Percentiles rank a stretch among this genome's conserved stretches.
Conservation (phyloP, 1,140 invertebrate species). For the Teleopsis dalmanni region DNA sequence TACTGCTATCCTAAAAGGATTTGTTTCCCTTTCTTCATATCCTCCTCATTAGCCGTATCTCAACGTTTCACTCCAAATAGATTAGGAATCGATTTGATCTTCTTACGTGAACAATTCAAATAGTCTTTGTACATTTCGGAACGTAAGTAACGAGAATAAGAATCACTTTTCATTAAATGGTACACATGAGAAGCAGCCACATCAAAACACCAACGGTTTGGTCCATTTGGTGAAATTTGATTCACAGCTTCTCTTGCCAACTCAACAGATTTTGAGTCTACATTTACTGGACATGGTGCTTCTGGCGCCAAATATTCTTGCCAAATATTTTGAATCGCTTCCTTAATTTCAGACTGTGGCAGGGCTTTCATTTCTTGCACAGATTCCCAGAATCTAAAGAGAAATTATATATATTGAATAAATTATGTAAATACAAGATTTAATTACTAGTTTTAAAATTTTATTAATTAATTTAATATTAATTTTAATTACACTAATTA, state of each 20-base stretch:
- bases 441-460: too few species aligned
- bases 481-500: too few species aligned
- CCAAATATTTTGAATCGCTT: conserved; percentile 88
- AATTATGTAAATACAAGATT: too few species aligned
- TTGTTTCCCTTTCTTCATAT: too few species aligned
- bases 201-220: conserved; percentile 94
- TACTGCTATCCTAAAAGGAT: too few species aligned
- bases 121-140: conserved; percentile 99
- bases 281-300: conserved; percentile 93
- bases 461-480: too few species aligned
- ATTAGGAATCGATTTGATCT: conserved; percentile 58
- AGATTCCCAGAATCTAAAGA: conserved; percentile 95
- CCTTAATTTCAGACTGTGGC: conserved; percentile 75
- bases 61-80: conserved; percentile 43
- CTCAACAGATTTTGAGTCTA: conserved; percentile 66
- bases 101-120: conserved; percentile 91
- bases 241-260: conserved; percentile 41
- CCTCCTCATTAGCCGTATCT: conserved; percentile 18
- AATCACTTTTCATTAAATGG: conserved; percentile 98
- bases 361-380: conserved; percentile 87
- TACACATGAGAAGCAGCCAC: conserved; percentile 95
- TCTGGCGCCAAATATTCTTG: conserved; percentile 88
- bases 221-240: conserved; percentile 42
- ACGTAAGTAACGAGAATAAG: conserved; percentile 92
- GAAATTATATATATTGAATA: too few species aligned